Percentiles rank a stretch among this genome's conserved stretches.
phyloP scores from a whole-genome alignment of 1,140 invertebrate genomes.

The Zaprionus taronus region DNA sequence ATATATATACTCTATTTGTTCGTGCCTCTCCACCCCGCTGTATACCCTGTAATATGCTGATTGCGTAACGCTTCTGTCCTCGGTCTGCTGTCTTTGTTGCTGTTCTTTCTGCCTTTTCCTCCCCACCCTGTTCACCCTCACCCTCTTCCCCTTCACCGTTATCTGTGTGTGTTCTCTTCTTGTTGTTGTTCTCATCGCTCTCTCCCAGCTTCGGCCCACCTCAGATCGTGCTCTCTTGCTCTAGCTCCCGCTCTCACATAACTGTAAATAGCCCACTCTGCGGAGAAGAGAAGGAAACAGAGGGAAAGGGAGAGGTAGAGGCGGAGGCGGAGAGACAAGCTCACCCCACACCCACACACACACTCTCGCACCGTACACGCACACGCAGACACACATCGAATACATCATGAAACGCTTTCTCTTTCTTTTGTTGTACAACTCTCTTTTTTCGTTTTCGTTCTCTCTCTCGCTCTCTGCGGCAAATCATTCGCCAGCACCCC shows the following conservation, averaged over 20 bases:
- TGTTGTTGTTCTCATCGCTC: constrained; percentile 12
- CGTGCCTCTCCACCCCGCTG: not conserved
- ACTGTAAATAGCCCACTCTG: constrained; percentile 22
- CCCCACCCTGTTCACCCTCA: not conserved
- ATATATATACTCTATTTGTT: not conserved
- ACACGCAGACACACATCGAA: constrained; percentile 33
- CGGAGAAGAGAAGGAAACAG: not conserved
- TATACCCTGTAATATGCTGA: not conserved
- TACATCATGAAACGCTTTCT: constrained; percentile 70
- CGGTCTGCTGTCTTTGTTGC: not conserved
- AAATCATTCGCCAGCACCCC: constrained; percentile 76
- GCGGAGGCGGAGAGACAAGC: constrained; percentile 11
- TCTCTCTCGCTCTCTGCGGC: constrained; percentile 64
- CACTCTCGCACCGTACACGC: constrained; percentile 21
- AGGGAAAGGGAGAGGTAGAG: not conserved
- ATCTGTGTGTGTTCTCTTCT: constrained; percentile 12
- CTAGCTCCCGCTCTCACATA: constrained; percentile 6
- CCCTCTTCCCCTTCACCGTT: not conserved
- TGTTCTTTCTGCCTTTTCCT: constrained; percentile 20
- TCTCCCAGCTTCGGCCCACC: not conserved
- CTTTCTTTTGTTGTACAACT: constrained; percentile 79
- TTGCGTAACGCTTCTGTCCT: not conserved
- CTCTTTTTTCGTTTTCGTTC: constrained; percentile 78
- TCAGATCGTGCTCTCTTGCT: constrained; percentile 4
- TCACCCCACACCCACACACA: constrained; percentile 15